These are phyloP conservation scores for Drosophila murphyi DNA, from an alignment of 1,140 invertebrate genomes.

Conservation along the genomic window DNA sequence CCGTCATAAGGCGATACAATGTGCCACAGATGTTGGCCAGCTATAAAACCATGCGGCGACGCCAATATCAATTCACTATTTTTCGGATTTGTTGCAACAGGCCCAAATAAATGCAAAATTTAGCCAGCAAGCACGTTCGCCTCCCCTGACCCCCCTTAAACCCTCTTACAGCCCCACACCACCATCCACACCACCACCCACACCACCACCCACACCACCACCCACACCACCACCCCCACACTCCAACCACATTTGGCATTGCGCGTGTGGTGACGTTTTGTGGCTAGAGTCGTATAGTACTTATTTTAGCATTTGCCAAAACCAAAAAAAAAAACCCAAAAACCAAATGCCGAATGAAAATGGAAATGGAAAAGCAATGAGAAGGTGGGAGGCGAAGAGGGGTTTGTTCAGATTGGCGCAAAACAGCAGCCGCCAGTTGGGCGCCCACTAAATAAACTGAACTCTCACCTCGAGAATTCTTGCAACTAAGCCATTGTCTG, in stretches of 20 bases:
- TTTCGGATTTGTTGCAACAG: conserved; percentile 32
- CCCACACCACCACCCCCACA: not conserved
- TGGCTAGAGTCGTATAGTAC: not conserved
- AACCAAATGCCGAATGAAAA: not conserved
- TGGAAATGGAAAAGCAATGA: conserved; percentile 18
- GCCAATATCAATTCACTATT: conserved; percentile 47
- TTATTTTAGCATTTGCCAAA: conserved; percentile 21
- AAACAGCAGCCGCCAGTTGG: conserved; percentile 52
- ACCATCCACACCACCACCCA: not conserved
- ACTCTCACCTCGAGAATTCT: conserved; percentile 64
- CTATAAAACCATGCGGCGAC: conserved; percentile 54
- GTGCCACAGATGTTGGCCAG: conserved; percentile 63
- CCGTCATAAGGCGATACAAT: conserved; percentile 54
- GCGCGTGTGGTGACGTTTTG: conserved; percentile 1
- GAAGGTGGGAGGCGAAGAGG: not conserved
- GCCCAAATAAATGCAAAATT: conserved; percentile 56
- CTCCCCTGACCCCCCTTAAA: not conserved
- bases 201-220: too few species aligned
- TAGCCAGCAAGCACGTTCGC: conserved; percentile 24
- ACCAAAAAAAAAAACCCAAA: conserved; percentile 14
- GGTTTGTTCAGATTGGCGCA: conserved; percentile 29
- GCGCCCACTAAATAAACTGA: conserved; percentile 69
- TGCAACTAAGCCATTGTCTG: conserved; percentile 24
- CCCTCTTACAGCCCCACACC: not conserved
- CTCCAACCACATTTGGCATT: conserved; percentile 4